Conservation (phyloP, 2,888 invertebrate genomes). For the Oxystoma pomonae region DNA sequence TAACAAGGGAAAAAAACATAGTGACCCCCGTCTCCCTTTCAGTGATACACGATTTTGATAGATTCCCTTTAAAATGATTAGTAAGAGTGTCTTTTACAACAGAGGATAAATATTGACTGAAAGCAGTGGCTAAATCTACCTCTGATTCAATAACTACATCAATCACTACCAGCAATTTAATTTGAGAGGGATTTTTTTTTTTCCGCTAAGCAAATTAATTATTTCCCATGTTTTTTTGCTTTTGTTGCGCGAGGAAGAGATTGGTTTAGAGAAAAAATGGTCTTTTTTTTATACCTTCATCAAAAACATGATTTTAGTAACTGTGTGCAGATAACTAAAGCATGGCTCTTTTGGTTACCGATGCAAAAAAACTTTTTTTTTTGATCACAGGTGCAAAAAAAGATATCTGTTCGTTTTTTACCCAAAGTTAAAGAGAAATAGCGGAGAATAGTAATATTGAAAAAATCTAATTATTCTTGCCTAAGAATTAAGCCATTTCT, state of each 20-base stretch:
- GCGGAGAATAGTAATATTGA: too few species aligned
- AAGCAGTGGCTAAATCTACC: background rate
- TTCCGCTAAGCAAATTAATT: background rate
- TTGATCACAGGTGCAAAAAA: too few species aligned
- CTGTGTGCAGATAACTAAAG: too few species aligned
- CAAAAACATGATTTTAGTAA: too few species aligned
- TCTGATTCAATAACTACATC: background rate
- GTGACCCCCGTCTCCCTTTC: background rate
- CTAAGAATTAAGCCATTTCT: too few species aligned
- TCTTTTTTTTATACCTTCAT: background rate
- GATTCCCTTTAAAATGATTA: background rate
- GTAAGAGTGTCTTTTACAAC: background rate
- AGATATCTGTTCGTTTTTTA: too few species aligned
- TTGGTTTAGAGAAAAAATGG: background rate
- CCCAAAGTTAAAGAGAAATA: too few species aligned
- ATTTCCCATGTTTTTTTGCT: background rate
- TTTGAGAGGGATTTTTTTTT: background rate
- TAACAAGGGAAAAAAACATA: background rate
- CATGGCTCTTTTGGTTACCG: too few species aligned
- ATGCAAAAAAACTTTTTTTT: too few species aligned
- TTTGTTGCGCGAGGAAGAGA: background rate
- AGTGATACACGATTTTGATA: background rate
- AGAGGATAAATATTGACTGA: background rate
- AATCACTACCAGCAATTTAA: background rate
- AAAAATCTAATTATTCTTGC: too few species aligned